Evolutionary conservation across 2,797 vertebrate genomes (phyloP), one percentile per base, ranked within the genome.

Genomic region (Lepilemur ruficaudatus): DNA sequence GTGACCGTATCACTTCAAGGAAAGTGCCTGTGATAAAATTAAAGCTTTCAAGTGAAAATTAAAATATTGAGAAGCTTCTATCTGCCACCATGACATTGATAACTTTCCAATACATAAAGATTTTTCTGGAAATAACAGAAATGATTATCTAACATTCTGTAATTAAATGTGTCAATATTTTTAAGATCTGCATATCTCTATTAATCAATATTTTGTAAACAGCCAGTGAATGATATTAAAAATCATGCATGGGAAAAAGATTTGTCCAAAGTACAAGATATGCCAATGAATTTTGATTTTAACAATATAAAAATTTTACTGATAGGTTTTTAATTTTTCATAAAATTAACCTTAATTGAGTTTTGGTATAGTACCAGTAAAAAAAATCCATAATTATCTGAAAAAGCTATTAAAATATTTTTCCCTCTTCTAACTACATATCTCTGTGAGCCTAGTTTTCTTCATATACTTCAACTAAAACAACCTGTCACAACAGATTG

Each of bases 321-420:
- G 52, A 35, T 91, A 59, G 17, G 32, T 70, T 94, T 92, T 38
- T 50, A 22, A 76, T 95, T 92, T 89, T 92, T 86, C 43, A 50
- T 86, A 63, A 78, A 79, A 38, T 55, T 82, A 88, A 85, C 23
- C n/a, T 86, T 65, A 57, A 23, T 57, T 59, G 41, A 73, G 65
- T 93, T 91, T 83, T 88, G 32, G 48, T 91, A 25, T 17, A 73
- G 1, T 73, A 70, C 76, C 25, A 81, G 25, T 75, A 88, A 89
- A 72, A 30, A 50, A 70, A 70, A 67, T 50, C 32, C 48, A 28
- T 18, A 89, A 28, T 87, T 93, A 20, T 76, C 61, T 94, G 63
- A 57, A 81, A 94, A 86, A 35, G 4, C 65, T 89, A 38, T 96
- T 94, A 76, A 94, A 70, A 86, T 79, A 92, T 41, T 83, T 41